A percentile compares a stretch with the other conserved stretches of the same genome.
Conservation (phyloP, 2,113 vertebrate genomes). For the Psittacara wagleri region DNA sequence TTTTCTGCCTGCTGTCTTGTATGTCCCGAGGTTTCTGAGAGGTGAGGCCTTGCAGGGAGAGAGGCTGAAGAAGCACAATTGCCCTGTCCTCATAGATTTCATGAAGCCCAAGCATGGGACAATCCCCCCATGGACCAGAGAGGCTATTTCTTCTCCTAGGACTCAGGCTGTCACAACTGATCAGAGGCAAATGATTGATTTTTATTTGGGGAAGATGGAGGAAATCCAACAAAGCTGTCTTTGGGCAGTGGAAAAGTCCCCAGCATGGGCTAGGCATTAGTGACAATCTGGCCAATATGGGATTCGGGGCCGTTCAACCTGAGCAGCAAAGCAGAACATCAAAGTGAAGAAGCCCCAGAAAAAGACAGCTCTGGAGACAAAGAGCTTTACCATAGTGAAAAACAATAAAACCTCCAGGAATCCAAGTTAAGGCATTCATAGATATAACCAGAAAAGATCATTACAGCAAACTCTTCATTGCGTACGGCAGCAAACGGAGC, state of each 20-base stretch:
- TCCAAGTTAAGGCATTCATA: not conserved
- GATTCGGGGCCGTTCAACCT: not conserved
- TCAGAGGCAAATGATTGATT: not conserved
- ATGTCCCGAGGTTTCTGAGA: not conserved
- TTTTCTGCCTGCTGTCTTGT: not conserved
- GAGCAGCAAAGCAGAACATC: not conserved
- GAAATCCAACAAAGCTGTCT: not conserved
- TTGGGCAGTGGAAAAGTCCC: not conserved
- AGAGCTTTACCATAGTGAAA: not conserved
- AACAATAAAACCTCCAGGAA: not conserved
- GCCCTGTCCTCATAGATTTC: not conserved
- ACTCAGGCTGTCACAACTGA: not conserved
- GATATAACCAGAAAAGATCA: fast-evolving
- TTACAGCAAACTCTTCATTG: not conserved
- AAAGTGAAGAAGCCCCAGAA: not conserved
- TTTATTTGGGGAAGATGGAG: not conserved
- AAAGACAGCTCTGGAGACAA: not conserved
- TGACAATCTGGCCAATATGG: not conserved
- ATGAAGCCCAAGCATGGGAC: not conserved
- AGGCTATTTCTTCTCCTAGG: not conserved
- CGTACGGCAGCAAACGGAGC: not conserved
- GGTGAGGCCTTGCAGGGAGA: not conserved
- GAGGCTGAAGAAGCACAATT: not conserved
- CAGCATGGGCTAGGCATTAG: fast-evolving
- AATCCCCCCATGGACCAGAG: not conserved